These are phyloP conservation scores for Lepidocyrtoides sp. DNA, from an alignment of 2,888 invertebrate genomes.

Conservation along the genomic window DNA sequence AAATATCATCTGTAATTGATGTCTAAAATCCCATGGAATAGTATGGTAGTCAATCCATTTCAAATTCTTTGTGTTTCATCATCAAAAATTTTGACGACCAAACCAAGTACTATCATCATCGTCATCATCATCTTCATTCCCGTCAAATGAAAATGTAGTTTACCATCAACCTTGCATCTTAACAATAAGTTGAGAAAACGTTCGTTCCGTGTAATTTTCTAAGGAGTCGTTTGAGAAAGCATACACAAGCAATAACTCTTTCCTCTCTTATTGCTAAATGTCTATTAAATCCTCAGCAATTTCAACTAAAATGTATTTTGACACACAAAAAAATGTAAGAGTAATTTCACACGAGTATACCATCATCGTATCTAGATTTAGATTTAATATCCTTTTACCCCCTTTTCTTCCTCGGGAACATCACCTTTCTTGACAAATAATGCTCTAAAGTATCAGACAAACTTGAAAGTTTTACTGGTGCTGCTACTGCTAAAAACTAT, in stretches of 20 bases:
- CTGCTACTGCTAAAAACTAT: slow-evolving; percentile 21
- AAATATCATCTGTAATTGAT: slow-evolving; percentile 57
- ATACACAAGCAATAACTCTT: neutral
- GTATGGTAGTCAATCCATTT: slow-evolving; percentile 57
- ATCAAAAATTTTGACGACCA: slow-evolving; percentile 12
- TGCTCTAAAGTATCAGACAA: slow-evolving; percentile 44
- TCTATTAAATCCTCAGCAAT: too few species aligned
- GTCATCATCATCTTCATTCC: neutral
- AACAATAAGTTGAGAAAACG: neutral
- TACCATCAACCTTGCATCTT: neutral
- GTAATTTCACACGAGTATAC: slow-evolving; percentile 52
- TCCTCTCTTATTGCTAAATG: too few species aligned
- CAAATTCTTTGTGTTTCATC: slow-evolving; percentile 14
- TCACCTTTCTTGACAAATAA: slow-evolving; percentile 61
- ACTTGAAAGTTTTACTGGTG: slow-evolving; percentile 35
- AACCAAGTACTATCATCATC: neutral
- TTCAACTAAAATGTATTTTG: slow-evolving; percentile 25
- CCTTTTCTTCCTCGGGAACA: neutral
- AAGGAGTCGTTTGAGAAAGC: neutral
- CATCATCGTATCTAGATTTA: slow-evolving; percentile 23
- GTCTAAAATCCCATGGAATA: slow-evolving; percentile 49
- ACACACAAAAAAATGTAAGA: slow-evolving; percentile 43
- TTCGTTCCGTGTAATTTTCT: neutral
- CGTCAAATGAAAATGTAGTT: slow-evolving; percentile 11
- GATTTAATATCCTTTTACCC: slow-evolving; percentile 53